A percentile compares a stretch with the other conserved stretches of the same genome.
phyloP scores from a whole-genome alignment of 2,113 vertebrate genomes.

The Cynocephalus volans region DNA sequence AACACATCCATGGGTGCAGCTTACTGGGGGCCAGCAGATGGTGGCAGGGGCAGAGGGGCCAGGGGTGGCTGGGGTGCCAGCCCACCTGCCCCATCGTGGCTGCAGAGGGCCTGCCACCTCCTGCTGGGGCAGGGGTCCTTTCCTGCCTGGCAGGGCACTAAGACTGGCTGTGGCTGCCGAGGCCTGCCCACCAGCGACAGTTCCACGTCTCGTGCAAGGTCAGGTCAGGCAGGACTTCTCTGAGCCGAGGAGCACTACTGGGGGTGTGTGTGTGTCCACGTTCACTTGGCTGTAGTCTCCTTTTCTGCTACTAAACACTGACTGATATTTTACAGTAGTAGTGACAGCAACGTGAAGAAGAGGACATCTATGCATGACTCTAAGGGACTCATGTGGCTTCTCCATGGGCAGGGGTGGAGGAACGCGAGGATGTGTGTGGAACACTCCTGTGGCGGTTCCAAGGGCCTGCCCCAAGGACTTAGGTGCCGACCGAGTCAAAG shows the following conservation, averaged over 20 bases:
- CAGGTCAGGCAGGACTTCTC: not conserved
- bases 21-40: too few species aligned
- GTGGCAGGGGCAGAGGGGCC: too few species aligned
- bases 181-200: fast-evolving
- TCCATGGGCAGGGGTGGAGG: too few species aligned
- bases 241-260: fast-evolving
- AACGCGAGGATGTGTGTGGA: too few species aligned
- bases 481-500: too few species aligned
- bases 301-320: not conserved
- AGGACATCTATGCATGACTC: not conserved
- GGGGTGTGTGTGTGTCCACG: fast-evolving
- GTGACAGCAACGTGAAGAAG: fast-evolving
- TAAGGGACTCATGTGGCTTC: not conserved
- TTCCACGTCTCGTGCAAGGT: too few species aligned
- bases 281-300: not conserved
- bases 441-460: not conserved
- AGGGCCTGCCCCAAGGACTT: not conserved
- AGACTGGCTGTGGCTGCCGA: not conserved
- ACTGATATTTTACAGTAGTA: not conserved
- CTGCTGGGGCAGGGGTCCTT: too few species aligned
- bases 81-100: too few species aligned
- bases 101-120: too few species aligned
- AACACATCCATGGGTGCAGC: too few species aligned
- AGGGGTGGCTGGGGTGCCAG: too few species aligned
- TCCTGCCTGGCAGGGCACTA: not conserved